These are phyloP conservation scores for Chondrilla cf. caribensis DNA, from an alignment of 37 sponge, comb jelly and placozoan species.

Conservation along the genomic window DNA sequence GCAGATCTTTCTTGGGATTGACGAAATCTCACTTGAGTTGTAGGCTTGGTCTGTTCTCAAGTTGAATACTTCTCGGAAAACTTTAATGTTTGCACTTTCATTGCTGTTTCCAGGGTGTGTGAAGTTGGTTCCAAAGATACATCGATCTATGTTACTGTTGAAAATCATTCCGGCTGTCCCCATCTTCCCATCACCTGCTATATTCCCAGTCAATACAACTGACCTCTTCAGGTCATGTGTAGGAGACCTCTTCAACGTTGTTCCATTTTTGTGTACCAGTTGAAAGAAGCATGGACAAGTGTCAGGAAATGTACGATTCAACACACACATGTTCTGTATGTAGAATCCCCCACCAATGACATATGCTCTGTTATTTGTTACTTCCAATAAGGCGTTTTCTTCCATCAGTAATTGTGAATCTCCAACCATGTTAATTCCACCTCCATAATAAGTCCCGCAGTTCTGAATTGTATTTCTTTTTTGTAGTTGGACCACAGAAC, in stretches of 20 bases:
- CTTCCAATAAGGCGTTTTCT: neutral
- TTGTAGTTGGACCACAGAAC: too few species aligned
- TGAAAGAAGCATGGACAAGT: neutral
- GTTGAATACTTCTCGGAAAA: neutral
- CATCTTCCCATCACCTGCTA: too few species aligned
- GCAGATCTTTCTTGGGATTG: neutral
- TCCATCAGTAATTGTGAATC: neutral
- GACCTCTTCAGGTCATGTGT: too few species aligned
- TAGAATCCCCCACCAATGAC: neutral
- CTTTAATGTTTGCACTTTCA: neutral
- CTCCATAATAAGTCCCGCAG: neutral
- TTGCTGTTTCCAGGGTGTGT: too few species aligned
- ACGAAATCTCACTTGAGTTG: neutral
- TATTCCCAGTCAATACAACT: too few species aligned
- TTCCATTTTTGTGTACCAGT: slow-evolving; percentile 1
- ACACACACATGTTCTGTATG: neutral
- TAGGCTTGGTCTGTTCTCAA: neutral
- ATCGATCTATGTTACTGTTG: too few species aligned
- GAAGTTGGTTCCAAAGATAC: too few species aligned
- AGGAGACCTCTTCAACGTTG: neutral
- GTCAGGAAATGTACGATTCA: neutral
- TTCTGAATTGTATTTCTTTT: too few species aligned
- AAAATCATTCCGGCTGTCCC: too few species aligned
- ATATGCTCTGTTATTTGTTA: neutral
- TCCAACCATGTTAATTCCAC: neutral